Conservation (phyloP, 2,113 vertebrate genomes). For the Emydocephalus ijimae region DNA sequence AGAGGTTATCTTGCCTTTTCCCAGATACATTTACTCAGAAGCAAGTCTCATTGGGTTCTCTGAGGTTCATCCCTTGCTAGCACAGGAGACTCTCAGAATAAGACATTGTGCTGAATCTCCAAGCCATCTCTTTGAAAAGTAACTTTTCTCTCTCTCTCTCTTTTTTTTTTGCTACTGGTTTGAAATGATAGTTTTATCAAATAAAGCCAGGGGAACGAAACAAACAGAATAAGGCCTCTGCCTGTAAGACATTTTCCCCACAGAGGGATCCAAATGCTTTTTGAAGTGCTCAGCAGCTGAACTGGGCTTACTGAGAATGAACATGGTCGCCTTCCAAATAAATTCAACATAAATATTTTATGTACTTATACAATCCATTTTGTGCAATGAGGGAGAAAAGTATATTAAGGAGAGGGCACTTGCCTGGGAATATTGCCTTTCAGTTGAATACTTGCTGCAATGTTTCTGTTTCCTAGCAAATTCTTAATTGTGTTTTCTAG, state of each 20-base stretch:
- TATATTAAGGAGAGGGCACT: neutral
- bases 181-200: neutral
- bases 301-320: conserved; percentile 7
- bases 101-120: neutral
- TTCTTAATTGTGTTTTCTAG: neutral
- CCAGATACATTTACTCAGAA: neutral
- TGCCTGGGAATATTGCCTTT: conserved; percentile 1
- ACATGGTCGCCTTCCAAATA: neutral
- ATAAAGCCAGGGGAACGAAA: neutral
- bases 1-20: neutral
- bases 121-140: neutral
- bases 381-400: neutral
- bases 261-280: conserved; percentile 22
- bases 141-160: neutral
- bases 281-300: conserved; percentile 35
- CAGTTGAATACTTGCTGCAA: conserved; percentile 4
- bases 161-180: neutral
- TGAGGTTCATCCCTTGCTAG: neutral
- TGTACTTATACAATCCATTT: neutral
- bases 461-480: neutral
- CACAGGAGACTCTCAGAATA: neutral
- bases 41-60: neutral
- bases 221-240: neutral
- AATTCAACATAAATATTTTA: conserved; percentile 57
- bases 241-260: conserved; percentile 12